Evolutionary conservation across 2,888 invertebrate species (phyloP).

Genomic region (Melinopterus prodromus): DNA sequence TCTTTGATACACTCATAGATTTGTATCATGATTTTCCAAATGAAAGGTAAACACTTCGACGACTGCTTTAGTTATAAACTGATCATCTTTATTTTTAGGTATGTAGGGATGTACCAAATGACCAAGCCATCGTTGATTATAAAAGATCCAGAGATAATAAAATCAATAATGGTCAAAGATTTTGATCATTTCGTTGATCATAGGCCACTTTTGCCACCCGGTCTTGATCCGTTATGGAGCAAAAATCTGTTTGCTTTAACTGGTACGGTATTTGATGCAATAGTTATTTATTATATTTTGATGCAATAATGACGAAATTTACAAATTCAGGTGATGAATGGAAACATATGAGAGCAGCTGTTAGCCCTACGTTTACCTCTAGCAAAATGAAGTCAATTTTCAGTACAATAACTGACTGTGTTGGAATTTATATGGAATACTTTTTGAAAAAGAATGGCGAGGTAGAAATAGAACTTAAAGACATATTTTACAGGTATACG

Average conservation of each 20-base stretch:
- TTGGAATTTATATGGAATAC: constrained; percentile 49
- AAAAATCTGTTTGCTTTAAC: constrained; percentile 23
- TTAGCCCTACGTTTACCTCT: too few relatives aligned
- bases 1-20: constrained; percentile 37
- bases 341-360: constrained; percentile 60
- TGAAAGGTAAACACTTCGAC: constrained; percentile 40
- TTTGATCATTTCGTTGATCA: constrained; percentile 44
- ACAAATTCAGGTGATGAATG: constrained; percentile 39
- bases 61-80: not conserved
- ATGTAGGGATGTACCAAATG: constrained; percentile 14
- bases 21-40: constrained; percentile 44
- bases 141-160: constrained; percentile 8
- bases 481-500: constrained; percentile 52
- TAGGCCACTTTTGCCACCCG: constrained; percentile 9
- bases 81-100: not conserved
- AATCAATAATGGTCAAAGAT: constrained; percentile 46
- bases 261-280: constrained; percentile 12
- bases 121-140: not conserved
- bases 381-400: constrained; percentile 66
- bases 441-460: constrained; percentile 41
- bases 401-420: constrained; percentile 59
- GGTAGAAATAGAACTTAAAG: constrained; percentile 51
- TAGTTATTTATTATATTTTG: too few relatives aligned
- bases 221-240: constrained; percentile 6
- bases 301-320: too few relatives aligned